These are phyloP conservation scores for Epizoanthus ramosus DNA, from an alignment of 92 coral and sea anemone species.

Conservation along the genomic window DNA sequence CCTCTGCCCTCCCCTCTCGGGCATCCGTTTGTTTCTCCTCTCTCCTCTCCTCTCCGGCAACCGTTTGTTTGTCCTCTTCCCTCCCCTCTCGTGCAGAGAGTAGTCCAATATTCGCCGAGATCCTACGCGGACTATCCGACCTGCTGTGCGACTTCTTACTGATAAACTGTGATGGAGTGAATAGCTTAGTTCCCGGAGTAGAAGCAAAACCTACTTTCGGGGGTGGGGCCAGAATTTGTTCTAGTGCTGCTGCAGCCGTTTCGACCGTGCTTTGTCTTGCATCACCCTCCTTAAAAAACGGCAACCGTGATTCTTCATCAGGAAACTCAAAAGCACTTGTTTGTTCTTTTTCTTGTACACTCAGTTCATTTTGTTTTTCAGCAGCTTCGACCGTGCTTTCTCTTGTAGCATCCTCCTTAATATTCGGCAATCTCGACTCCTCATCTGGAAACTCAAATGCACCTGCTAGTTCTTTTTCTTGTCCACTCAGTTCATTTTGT, in stretches of 20 bases:
- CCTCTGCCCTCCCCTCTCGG: not conserved
- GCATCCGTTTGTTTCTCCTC: not conserved
- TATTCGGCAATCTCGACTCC: conserved; percentile 21
- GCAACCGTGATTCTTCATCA: conserved; percentile 33
- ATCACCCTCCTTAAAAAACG: conserved; percentile 31
- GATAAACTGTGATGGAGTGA: conserved; percentile 29
- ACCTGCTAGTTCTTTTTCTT: not conserved
- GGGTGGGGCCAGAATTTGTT: conserved; percentile 55
- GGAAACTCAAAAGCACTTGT: conserved; percentile 20
- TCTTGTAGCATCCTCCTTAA: conserved; percentile 31
- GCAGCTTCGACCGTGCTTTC: conserved; percentile 29
- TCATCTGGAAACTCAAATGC: conserved; percentile 34
- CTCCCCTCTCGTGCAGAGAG: not conserved
- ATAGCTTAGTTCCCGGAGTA: conserved; percentile 30
- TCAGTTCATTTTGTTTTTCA: not conserved
- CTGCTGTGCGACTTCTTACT: conserved; percentile 27
- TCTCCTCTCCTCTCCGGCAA: too few species aligned
- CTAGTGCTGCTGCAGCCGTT: conserved; percentile 46
- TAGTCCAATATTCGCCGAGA: conserved; percentile 34
- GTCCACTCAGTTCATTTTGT: not conserved
- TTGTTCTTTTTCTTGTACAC: not conserved
- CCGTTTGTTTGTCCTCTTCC: not conserved
- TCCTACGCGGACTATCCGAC: conserved; percentile 39
- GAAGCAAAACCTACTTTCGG: conserved; percentile 50
- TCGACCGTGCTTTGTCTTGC: conserved; percentile 17